Evolutionary conservation across 2,797 vertebrate species (phyloP), one percentile per base, ranked within the genome.

Genomic region (Gobionotothen gibberifrons): DNA sequence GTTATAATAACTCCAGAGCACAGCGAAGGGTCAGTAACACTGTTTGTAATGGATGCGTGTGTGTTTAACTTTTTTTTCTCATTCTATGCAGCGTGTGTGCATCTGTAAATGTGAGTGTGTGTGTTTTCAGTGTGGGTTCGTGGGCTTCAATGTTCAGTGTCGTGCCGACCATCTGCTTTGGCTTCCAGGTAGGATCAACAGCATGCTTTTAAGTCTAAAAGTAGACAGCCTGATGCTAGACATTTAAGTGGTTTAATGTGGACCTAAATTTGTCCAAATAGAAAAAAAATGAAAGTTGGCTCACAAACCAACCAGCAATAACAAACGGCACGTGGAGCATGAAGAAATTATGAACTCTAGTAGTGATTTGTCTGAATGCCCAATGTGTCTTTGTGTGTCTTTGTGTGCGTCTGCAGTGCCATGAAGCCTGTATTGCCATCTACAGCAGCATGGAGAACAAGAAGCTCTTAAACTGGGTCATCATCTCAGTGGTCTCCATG

Each of bases 81-180:
- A 62, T 57, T 69, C 56, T 9, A 29, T 47, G 4, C 4, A 11
- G 19, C 1, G 32, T 36, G 15, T 43, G 14, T 68, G 39, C 12
- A 12, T 70, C 32, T 51, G 8, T 65, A 39, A 76, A 71, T 65
- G 40, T 71, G 26, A 60, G 16, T 77, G 15, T 72, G 6, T 58
- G 21, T 74, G 44, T 46, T 70, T 88, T 63, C 87, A 97, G 97
- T 4, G 22, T 94, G 1, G 82, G 91, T 16, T 96, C 97, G 9
- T 97, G 96, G 97, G 89, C 93, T 2, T 97, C 96, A 0, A 78
- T 96, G 80, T 96, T 98, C 79, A 98, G 96, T 0, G 96, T 99
- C 17, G 94, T 98, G 47, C 98, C 97, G 4, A 98, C 97, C 47
- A 98, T 99, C 92, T 99, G 98, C 90, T 99, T 99, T 2, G 98